These are phyloP conservation scores for Metellina segmentata DNA, from an alignment of 2,888 invertebrate genomes.

Conservation along the genomic window DNA sequence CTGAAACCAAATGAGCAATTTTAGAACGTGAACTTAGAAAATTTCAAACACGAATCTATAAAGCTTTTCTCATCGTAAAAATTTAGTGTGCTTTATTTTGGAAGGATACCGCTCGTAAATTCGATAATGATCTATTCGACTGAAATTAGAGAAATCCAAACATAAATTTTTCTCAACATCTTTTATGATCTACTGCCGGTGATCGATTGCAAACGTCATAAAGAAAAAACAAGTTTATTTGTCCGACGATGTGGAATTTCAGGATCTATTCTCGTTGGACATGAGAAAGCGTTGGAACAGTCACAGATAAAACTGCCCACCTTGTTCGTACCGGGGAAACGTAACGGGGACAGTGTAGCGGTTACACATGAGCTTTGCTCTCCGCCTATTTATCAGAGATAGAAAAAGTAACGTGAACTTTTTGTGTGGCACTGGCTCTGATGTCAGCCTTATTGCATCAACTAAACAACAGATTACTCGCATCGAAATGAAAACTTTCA, in stretches of 20 bases:
- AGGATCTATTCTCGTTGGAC: neutral
- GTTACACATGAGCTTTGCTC: neutral
- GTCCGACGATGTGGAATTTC: neutral
- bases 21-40: too few species aligned
- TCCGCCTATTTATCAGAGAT: neutral
- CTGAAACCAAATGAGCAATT: too few species aligned
- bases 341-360: neutral
- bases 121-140: neutral
- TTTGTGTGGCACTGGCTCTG: neutral
- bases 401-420: neutral
- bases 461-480: neutral
- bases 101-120: neutral
- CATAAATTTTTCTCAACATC: too few species aligned
- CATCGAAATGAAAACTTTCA: too few species aligned
- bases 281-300: too few species aligned
- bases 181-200: neutral
- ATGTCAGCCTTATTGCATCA: neutral
- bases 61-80: too few species aligned
- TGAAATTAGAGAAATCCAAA: neutral
- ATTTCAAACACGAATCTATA: too few species aligned
- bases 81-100: constrained; percentile 11
- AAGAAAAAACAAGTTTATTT: neutral
- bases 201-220: neutral
- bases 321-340: constrained; percentile 4
- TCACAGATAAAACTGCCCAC: neutral